phyloP scores from a whole-genome alignment of 2,113 vertebrate species.

The Sphyrna mokarran region DNA sequence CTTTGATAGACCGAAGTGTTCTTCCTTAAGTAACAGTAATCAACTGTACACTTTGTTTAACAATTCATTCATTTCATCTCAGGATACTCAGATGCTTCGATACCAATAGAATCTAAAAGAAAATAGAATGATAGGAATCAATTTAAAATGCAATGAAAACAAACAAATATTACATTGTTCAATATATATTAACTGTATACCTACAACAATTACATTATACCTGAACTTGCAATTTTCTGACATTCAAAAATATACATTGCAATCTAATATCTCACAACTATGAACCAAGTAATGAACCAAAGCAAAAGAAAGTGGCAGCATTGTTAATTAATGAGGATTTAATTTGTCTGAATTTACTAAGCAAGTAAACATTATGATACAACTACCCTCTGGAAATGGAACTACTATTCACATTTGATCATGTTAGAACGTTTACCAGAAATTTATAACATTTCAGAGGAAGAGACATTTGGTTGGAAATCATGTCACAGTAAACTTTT shows the following conservation, averaged over 20 bases:
- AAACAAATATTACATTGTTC: background rate
- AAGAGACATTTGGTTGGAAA: background rate
- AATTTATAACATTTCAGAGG: background rate
- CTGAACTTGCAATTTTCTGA: background rate
- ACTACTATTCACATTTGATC: background rate
- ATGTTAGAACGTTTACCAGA: background rate
- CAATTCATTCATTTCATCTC: background rate
- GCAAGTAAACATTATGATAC: background rate
- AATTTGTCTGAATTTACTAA: background rate
- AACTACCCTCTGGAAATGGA: background rate
- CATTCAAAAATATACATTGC: background rate
- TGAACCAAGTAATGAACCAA: background rate
- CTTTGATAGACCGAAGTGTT: conserved; percentile 11
- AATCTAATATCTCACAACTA: background rate
- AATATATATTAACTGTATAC: background rate
- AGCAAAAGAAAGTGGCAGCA: background rate
- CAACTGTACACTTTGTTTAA: background rate
- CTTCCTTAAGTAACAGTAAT: conserved; percentile 18
- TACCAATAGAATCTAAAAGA: background rate
- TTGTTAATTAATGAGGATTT: background rate
- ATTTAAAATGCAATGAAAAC: background rate
- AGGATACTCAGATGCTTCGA: background rate
- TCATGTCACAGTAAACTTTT: background rate
- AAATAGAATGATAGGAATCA: background rate
- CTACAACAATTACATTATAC: background rate